Percentiles rank a stretch among this genome's conserved stretches.
These are phyloP conservation scores for Gonocerus acuteangulatus DNA, from an alignment of 2,888 invertebrate genomes.

Conservation along the genomic window DNA sequence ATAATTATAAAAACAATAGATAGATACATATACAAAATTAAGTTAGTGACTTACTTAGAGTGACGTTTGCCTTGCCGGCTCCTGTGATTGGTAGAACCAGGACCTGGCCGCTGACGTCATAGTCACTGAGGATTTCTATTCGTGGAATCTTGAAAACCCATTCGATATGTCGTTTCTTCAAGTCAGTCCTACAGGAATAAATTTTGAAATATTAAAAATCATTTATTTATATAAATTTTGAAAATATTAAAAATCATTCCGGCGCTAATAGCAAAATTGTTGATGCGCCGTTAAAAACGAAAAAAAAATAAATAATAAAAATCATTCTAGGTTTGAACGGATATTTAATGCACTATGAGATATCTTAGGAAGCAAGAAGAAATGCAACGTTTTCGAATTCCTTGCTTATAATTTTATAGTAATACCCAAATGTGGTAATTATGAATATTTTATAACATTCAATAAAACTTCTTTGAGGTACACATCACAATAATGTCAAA, in stretches of 20 bases:
- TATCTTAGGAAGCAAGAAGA: neutral
- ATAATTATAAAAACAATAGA: too few species aligned
- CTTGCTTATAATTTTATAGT: too few species aligned
- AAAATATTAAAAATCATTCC: neutral
- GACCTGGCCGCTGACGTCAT: constrained; percentile 39
- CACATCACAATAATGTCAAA: too few species aligned
- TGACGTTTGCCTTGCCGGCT: constrained; percentile 39
- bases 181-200: constrained; percentile 37
- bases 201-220: neutral
- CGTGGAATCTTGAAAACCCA: constrained; percentile 38
- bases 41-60: constrained; percentile 39
- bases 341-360: neutral
- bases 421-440: too few species aligned
- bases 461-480: too few species aligned
- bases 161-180: constrained; percentile 37
- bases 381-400: too few species aligned
- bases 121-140: constrained; percentile 37
- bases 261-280: too few species aligned
- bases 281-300: too few species aligned
- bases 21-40: too few species aligned
- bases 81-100: constrained; percentile 39
- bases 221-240: neutral
- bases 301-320: too few species aligned
- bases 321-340: neutral
- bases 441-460: too few species aligned